These are phyloP conservation scores for Meliscaeva auricollis DNA, from an alignment of 2,888 invertebrate species.

Conservation along the genomic window DNA sequence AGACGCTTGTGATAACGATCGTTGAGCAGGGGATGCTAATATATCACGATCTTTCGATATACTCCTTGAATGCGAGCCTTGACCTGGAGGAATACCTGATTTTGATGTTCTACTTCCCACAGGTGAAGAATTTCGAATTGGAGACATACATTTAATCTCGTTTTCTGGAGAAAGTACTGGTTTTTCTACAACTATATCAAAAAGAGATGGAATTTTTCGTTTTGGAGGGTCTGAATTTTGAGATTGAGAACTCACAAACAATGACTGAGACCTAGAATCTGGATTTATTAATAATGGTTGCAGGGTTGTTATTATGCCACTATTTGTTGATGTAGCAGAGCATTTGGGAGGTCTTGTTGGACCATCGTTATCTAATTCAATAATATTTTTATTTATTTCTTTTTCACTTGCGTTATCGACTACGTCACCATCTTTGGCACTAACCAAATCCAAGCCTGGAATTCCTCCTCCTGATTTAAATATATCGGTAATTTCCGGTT, in stretches of 20 bases:
- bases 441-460: conserved; percentile 90
- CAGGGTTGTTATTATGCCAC: not conserved
- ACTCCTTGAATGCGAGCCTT: conserved; percentile 43
- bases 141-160: not conserved
- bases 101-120: conserved; percentile 33
- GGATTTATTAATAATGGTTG: not conserved
- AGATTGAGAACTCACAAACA: not conserved
- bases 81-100: conserved; percentile 3
- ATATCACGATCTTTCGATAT: conserved; percentile 53
- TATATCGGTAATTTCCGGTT: conserved; percentile 78
- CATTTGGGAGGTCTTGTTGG: conserved; percentile 63
- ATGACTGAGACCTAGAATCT: not conserved
- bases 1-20: conserved; percentile 52
- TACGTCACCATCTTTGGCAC: conserved; percentile 83
- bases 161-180: conserved; percentile 72
- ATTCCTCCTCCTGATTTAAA: conserved; percentile 85
- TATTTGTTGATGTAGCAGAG: not conserved
- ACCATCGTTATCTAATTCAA: conserved; percentile 67
- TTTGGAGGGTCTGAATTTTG: not conserved
- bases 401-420: conserved; percentile 76
- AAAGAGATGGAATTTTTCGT: conserved; percentile 81
- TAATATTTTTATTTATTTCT: conserved; percentile 66
- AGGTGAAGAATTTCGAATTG: conserved; percentile 24
- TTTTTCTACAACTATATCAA: conserved; percentile 80
- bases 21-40: conserved; percentile 39